Percentiles rank a stretch among this genome's conserved stretches.
Conservation (phyloP, 1,140 invertebrate species). For the Mylabris phalerata region DNA sequence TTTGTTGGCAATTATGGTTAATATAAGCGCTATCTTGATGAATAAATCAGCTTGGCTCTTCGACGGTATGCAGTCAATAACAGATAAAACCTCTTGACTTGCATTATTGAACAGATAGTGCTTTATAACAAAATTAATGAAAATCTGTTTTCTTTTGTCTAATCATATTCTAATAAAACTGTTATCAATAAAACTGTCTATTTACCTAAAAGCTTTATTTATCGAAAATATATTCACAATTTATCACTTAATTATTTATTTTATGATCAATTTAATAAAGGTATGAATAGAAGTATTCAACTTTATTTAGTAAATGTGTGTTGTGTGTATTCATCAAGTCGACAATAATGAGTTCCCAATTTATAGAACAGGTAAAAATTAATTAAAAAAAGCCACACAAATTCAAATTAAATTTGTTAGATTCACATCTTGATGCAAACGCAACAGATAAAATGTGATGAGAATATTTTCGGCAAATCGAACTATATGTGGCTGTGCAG, state of each 20-base stretch:
- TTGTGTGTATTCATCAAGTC: background rate
- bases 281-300: too few species aligned
- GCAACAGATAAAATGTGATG: constrained; percentile 31
- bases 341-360: constrained; percentile 26
- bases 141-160: background rate
- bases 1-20: too few species aligned
- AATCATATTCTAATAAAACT: constrained; percentile 14
- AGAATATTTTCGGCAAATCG: constrained; percentile 25
- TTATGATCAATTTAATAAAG: too few species aligned
- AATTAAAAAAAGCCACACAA: background rate
- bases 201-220: constrained; percentile 11
- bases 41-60: too few species aligned
- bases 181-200: constrained; percentile 6
- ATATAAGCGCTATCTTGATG: too few species aligned
- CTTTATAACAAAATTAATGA: too few species aligned
- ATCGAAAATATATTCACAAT: constrained; percentile 3
- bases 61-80: too few species aligned
- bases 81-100: too few species aligned
- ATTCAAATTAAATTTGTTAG: constrained; percentile 17
- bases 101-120: too few species aligned
- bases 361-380: constrained; percentile 25
- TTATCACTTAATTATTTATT: constrained; percentile 11
- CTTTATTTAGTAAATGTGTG: too few species aligned
- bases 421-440: constrained; percentile 32
- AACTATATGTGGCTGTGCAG: constrained; percentile 34